Base-by-base conservation (phyloP, 2,888 invertebrate species). In the Blastobasis lacticolella region DNA sequence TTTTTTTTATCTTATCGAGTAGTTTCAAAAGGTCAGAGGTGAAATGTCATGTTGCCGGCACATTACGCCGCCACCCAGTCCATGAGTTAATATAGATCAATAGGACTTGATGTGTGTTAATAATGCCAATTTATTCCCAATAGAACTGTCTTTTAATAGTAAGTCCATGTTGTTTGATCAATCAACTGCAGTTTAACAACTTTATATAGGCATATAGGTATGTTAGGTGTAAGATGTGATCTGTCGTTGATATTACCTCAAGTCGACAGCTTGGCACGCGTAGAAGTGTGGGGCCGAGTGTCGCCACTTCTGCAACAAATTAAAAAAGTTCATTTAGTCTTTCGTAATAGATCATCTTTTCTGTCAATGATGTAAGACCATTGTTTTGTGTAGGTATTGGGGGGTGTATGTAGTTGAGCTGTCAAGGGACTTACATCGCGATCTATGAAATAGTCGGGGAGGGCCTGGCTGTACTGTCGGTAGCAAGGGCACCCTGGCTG, bases 231-330 rank as follows among this genome's bases (percentile, higher is more conserved):
- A 23, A 2, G 23, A 23, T 23, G 23, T 23, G 23, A 23, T 23
- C 23, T 23, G 3, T 1, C 23, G 23, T 23, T 23, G 23, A 23
- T 23, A 23, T 66, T 78, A 87, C 87, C 87, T 84, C 71, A 81
- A 74, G 61, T 87, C 88, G 56, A 85, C 68, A 46, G 84, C 79
- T 62, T 88, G 87, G 45, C 79, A 75, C 41, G 87, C 80, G 64
- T 88, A 88, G 69, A 88, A 88, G 61, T 73, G 78, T 5, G 83
- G 86, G 52, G 86, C 83, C 10, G 87, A 86, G 60, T 86, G 82
- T 56, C 88, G 77, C 88, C 88, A 88, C 79, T 86, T 86, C 88
- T 88, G 86, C 58, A 87, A 87, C 58, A 65, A 6, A 6, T 37
- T 37, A 38, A 10, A 49, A 52, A 51, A 37, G 5, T 45, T 23